Base-by-base conservation (phyloP, 2,888 invertebrate genomes). In the Drosophila meridionalis region DNA sequence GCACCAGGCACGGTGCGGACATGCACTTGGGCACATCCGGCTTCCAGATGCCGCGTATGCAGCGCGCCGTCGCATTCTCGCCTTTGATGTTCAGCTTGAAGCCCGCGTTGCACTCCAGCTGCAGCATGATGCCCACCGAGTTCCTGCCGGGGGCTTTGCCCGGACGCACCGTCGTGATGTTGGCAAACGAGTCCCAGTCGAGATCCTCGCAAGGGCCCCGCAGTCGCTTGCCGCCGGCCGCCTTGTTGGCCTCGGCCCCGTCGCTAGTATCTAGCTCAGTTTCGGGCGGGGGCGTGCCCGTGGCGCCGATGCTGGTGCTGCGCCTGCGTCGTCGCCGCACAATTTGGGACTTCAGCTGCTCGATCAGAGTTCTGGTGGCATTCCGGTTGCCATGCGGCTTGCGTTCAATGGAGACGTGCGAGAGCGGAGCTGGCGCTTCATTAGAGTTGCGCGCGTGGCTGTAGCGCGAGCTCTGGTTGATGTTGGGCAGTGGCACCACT, bases 1-100 rank as follows among this genome's bases (percentile, higher is more conserved):
- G 96, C 9, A 96, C 95, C 78, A 95, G 95, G 74, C 96, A 96
- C 0, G 96, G 96, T 45, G 95, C 96, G 89, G 97, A 96, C 89
- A 95, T 94, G 92, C 98, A 98, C 83, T 95, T 95, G 0, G 98
- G 98, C 82, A 95, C 96, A 73, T 95, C 95, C 0, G 97, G 97
- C 85, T 96, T 96, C 98, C 98, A 98, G 78, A 96, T 94, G 0
- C 98, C 98, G 73, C 97, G 94, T 4, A 96, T 95, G 91, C 98
- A 98, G 87, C 96, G 96, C 0, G 96, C 96, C 1, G 97, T 97
- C 4, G 95, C 94, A 90, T 97, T 97, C 62, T 94, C 94, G 28
- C 94, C 94, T 65, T 95, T 95, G 72, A 97, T 94, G 91, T 97
- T 97, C 4, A 96, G 93, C 12, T 95, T 95, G 87, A 96, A 97